These are phyloP conservation scores for Pitangus sulphuratus DNA, from an alignment of 2,797 vertebrate genomes.

Conservation along the genomic window DNA sequence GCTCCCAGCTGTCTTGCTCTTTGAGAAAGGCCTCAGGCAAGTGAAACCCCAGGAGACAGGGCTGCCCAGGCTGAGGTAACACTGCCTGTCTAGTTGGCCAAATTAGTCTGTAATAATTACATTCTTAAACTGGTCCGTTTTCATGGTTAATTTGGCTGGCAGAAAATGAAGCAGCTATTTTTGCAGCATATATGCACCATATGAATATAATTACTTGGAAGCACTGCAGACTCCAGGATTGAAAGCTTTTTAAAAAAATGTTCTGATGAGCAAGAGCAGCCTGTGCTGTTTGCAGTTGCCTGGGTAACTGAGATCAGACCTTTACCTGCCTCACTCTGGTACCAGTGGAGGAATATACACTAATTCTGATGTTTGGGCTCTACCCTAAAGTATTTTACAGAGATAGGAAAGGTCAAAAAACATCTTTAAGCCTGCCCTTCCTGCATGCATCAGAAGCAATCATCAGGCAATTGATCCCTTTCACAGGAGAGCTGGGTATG, in stretches of 20 bases:
- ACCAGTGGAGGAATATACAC: not conserved
- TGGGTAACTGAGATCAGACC: slow-evolving; percentile 67
- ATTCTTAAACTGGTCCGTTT: not conserved
- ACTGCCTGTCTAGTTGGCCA: not conserved
- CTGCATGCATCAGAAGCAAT: not conserved
- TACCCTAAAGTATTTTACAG: not conserved
- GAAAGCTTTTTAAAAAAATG: not conserved
- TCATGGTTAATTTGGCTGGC: slow-evolving; percentile 42
- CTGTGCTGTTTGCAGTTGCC: slow-evolving; percentile 67
- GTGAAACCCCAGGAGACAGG: not conserved
- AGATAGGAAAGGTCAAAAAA: slow-evolving; percentile 5
- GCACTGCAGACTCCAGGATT: slow-evolving; percentile 19
- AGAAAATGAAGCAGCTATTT: slow-evolving; percentile 40
- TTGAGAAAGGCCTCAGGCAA: not conserved
- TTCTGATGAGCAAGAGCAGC: slow-evolving; percentile 39
- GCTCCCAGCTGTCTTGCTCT: not conserved
- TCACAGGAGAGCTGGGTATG: not conserved
- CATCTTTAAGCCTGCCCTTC: not conserved
- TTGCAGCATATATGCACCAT: slow-evolving; percentile 26
- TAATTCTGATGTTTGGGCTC: slow-evolving; percentile 16
- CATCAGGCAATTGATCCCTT: not conserved
- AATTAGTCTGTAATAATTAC: slow-evolving; percentile 44
- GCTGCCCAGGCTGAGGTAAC: not conserved
- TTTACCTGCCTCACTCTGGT: slow-evolving; percentile 47
- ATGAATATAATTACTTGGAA: slow-evolving; percentile 58